Conservation (phyloP, 2,888 invertebrate genomes). For the Colletes collaris region DNA sequence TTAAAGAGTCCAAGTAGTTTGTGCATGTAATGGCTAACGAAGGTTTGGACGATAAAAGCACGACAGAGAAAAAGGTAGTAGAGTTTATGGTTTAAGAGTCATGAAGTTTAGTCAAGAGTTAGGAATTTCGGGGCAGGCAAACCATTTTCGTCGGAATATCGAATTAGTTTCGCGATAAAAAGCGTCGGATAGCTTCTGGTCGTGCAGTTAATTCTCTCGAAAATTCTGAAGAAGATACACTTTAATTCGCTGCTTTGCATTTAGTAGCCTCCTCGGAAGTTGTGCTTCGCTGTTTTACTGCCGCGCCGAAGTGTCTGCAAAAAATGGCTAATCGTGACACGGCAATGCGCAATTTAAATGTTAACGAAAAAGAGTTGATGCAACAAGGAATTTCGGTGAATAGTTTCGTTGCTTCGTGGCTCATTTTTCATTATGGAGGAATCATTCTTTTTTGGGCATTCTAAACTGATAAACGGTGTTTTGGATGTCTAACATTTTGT, state of each 20-base stretch:
- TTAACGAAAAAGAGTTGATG: neutral
- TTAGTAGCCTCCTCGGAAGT: conserved; percentile 20
- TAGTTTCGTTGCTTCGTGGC: neutral
- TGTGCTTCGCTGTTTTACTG: conserved; percentile 21
- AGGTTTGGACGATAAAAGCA: neutral
- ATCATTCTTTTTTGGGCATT: neutral
- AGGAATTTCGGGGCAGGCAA: conserved; percentile 15
- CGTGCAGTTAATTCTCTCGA: conserved; percentile 28
- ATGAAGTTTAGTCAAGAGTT: conserved; percentile 3
- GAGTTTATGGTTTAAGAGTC: neutral
- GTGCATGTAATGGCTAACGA: too few species aligned
- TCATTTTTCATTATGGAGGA: neutral
- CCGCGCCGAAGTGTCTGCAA: neutral
- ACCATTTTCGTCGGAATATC: conserved; percentile 21
- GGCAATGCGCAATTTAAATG: neutral
- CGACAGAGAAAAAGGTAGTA: neutral
- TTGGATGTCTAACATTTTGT: neutral
- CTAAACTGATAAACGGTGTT: neutral
- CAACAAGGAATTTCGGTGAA: neutral
- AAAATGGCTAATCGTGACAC: conserved; percentile 2
- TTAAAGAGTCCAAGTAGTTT: too few species aligned
- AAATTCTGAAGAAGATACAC: conserved; percentile 23
- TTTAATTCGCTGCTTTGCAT: conserved; percentile 34
- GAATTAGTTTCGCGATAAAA: conserved; percentile 22
- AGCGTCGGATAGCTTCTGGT: conserved; percentile 9